Evolutionary conservation across 2,888 invertebrate genomes (phyloP).

Genomic region (Aquatica leii): DNA sequence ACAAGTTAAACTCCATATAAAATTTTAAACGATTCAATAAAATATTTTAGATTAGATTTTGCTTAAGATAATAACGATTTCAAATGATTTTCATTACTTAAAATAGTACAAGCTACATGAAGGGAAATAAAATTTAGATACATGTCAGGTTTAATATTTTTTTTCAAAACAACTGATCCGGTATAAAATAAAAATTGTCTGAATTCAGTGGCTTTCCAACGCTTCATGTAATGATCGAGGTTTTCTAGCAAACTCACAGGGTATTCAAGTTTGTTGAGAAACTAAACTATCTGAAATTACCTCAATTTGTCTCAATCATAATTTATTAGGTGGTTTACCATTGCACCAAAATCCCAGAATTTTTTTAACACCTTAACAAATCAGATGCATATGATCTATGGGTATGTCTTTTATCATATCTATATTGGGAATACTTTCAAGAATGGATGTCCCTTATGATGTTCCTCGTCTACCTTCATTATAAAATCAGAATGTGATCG

Average conservation of each 20-base stretch:
- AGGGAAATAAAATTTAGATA: conserved; percentile 27
- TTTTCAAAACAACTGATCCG: conserved; percentile 29
- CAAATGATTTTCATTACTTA: conserved; percentile 11
- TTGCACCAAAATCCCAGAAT: conserved; percentile 17
- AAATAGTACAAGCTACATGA: conserved; percentile 26
- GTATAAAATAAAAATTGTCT: conserved; percentile 32
- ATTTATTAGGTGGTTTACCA: background rate
- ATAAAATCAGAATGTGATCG: conserved; percentile 40
- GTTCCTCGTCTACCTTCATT: conserved; percentile 20
- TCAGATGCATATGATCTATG: conserved; percentile 25
- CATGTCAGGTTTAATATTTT: conserved; percentile 19
- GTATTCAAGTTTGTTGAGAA: conserved; percentile 14
- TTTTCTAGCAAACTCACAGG: conserved; percentile 33
- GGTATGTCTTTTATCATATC: conserved; percentile 17
- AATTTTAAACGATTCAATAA: background rate
- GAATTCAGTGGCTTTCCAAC: conserved; percentile 39
- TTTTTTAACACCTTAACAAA: conserved; percentile 23
- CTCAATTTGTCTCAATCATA: background rate
- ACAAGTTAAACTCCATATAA: background rate
- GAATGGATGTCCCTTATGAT: background rate
- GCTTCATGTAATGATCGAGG: conserved; percentile 31
- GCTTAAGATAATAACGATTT: background rate
- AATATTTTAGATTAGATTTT: background rate
- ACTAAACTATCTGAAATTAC: background rate
- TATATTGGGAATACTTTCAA: conserved; percentile 16